phyloP scores from a whole-genome alignment of 2,888 invertebrate species.

The Monoplex corrugatus region DNA sequence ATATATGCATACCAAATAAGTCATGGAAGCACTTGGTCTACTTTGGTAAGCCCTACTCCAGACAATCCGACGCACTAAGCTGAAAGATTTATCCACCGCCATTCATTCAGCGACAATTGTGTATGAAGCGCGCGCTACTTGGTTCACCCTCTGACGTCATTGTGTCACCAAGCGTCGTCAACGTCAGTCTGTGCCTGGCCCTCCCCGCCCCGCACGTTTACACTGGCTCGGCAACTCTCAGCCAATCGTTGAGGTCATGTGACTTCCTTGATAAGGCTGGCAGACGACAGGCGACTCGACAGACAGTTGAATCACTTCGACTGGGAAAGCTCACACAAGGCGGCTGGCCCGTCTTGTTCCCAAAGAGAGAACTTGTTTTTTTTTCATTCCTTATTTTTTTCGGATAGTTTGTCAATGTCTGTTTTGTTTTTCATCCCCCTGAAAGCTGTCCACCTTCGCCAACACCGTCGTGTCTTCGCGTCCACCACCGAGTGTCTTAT shows the following conservation, averaged over 20 bases:
- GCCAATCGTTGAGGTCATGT: constrained; percentile 57
- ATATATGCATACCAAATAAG: no score
- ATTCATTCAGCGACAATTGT: no score
- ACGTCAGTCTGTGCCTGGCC: constrained; percentile 13
- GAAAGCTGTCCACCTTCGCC: not conserved
- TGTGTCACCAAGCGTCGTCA: constrained; percentile 36
- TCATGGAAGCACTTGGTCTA: no score
- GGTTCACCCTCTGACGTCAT: constrained; percentile 41
- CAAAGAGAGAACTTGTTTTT: not conserved
- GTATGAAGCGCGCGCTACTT: not conserved
- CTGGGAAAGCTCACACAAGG: constrained; percentile 60
- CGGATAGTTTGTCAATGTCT: constrained; percentile 10
- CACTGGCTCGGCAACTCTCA: constrained; percentile 41
- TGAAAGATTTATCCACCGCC: no score
- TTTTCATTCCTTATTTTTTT: constrained; percentile 26
- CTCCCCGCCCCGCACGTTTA: not conserved
- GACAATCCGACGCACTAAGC: no score
- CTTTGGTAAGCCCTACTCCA: no score
- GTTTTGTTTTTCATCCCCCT: constrained; percentile 16
- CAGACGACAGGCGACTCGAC: constrained; percentile 21
- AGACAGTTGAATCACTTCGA: constrained; percentile 43
- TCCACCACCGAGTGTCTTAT: constrained; percentile 46
- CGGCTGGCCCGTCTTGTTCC: constrained; percentile 72
- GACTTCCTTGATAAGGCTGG: constrained; percentile 43
- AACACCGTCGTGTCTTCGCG: constrained; percentile 25